These are phyloP conservation scores for Andrena trimmerana DNA, from an alignment of 2,888 invertebrate species.

Conservation along the genomic window DNA sequence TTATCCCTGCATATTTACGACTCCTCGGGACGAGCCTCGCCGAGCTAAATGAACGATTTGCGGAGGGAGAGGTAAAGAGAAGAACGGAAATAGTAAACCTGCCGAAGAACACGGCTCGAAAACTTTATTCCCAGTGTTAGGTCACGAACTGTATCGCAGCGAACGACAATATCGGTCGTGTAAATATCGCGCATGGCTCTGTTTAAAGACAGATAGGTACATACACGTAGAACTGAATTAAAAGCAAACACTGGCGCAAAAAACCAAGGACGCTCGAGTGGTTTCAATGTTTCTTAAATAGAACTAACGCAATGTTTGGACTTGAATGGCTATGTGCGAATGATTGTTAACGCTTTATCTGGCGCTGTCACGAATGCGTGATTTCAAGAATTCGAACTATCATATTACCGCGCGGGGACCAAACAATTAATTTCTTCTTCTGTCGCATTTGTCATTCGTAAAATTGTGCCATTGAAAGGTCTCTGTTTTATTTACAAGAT, in stretches of 20 bases:
- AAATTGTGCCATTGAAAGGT: no score
- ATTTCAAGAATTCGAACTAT: no score
- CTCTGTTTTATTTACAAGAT: no score
- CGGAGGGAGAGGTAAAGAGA: background rate
- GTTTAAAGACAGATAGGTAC: background rate
- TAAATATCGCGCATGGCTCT: background rate
- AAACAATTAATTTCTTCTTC: no score
- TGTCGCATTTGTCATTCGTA: no score
- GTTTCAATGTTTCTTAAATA: no score
- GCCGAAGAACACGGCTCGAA: background rate
- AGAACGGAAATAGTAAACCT: constrained; percentile 6
- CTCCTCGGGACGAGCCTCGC: background rate
- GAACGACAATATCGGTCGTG: background rate
- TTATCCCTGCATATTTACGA: constrained; percentile 1
- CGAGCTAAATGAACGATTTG: background rate
- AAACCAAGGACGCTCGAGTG: background rate
- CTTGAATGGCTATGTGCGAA: no score
- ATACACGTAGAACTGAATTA: background rate
- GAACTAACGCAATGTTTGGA: no score
- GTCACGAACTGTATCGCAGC: background rate
- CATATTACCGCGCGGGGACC: no score
- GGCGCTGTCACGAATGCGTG: no score
- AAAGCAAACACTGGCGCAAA: background rate
- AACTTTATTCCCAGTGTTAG: constrained; percentile 13
- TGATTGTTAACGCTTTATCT: no score